Percentiles rank a stretch among this genome's conserved stretches.
Evolutionary conservation across 2,888 invertebrate genomes (phyloP).

Genomic region (Pyralis farinalis): DNA sequence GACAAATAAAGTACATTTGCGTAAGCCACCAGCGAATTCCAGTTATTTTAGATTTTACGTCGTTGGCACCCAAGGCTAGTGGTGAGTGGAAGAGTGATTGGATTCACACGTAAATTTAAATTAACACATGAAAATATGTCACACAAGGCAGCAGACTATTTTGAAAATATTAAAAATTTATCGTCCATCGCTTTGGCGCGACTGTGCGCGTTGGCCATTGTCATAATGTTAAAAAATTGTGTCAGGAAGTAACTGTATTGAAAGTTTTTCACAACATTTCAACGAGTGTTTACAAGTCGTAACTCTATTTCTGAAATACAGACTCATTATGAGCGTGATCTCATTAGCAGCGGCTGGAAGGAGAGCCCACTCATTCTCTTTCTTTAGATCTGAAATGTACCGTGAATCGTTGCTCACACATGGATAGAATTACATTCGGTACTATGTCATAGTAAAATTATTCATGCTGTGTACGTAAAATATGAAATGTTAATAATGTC

Average conservation of each 20-base stretch:
- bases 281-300: neutral
- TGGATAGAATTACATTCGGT: no score
- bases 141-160: no score
- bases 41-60: conserved; percentile 67
- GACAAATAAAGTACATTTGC: conserved; percentile 45
- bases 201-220: neutral
- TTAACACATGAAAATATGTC: conserved; percentile 15
- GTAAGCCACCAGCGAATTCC: conserved; percentile 50
- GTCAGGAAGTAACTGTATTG: conserved; percentile 6
- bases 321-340: neutral
- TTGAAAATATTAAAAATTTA: conserved; percentile 8
- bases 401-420: no score
- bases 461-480: no score
- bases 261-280: neutral
- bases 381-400: neutral
- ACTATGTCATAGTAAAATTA: no score
- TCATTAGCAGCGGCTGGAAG: conserved; percentile 2
- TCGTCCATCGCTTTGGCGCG: conserved; percentile 7
- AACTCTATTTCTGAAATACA: neutral
- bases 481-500: no score
- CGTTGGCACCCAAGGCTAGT: conserved; percentile 53
- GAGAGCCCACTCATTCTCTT: neutral
- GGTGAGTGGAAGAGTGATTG: conserved; percentile 29
- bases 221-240: no score
- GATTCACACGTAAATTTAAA: conserved; percentile 28